Evolutionary conservation across 2,113 vertebrate genomes (phyloP), one percentile per base, ranked within the genome.

Genomic region (Marmota flaviventris): DNA sequence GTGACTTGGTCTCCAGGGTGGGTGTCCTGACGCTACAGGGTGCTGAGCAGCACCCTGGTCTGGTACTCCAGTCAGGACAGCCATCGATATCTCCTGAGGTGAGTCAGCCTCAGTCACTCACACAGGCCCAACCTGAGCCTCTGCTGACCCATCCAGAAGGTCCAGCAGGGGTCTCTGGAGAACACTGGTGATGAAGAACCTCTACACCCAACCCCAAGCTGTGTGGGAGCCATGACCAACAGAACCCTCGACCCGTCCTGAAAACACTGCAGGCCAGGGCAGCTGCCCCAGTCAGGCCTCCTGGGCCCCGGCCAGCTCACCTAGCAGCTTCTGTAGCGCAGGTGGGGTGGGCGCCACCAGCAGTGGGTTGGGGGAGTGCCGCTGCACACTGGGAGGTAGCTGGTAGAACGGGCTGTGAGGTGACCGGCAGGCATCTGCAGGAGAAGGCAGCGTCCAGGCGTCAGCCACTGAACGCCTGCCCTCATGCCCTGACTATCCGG

Each of bases 301-400:
- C n/a, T 8, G 16, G 11, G 9, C 2, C 24, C 1, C 0, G 0
- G 0, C 6, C 8, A 0, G 70, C 84, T 99, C 98, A 99, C 99
- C 99, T 96, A 99, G 99, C 97, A 99, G 99, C 98, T 99, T 99
- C 98, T 99, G 99, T 98, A 99, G 99, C 95, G 99, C 99, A 24
- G 99, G 99, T 1, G 99, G 99, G 96, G 99, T 99, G 16, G 99
- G 98, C n/a, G 99, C 98, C 97, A 99, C 98, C 98, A 99, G 98
- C 97, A 99, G 99, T 96, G 99, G 99, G 98, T 99, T 99, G 5
- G 99, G 98, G 51, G 99, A 98, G 98, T 99, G 99, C 98, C 99
- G 99, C 98, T 99, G 99, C 97, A 99, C 99, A 98, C 99, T 99
- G 42, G 99, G 99, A 99, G 99, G 99, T 99, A 99, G 99, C 99